phyloP scores from a whole-genome alignment of 1,140 invertebrate genomes.

The Penaeus chinensis region DNA sequence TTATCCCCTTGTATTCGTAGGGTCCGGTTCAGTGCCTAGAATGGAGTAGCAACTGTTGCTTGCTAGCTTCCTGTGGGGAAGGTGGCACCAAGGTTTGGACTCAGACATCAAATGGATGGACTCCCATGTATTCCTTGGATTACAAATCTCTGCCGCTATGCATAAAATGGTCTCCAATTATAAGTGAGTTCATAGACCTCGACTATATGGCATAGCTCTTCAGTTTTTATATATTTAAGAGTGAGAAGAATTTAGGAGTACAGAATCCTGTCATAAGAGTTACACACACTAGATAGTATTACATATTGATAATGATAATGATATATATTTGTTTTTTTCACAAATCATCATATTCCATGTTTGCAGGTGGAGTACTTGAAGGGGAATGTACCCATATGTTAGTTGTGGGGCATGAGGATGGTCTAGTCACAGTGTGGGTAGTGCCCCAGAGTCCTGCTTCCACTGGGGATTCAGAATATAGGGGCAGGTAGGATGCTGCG shows the following conservation, averaged over 20 bases:
- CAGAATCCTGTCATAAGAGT: too few relatives aligned
- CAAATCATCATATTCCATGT: background rate
- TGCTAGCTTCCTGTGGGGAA: conserved; percentile 71
- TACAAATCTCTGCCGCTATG: conserved; percentile 68
- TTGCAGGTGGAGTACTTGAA: conserved; percentile 63
- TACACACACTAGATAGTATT: too few relatives aligned
- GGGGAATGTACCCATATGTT: conserved; percentile 65
- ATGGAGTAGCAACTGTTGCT: conserved; percentile 72
- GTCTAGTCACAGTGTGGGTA: conserved; percentile 72
- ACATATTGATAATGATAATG: too few relatives aligned
- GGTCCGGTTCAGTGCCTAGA: conserved; percentile 68
- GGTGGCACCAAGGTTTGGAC: conserved; percentile 71
- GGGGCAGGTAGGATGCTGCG: conserved; percentile 28
- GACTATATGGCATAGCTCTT: background rate
- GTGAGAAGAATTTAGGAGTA: too few relatives aligned
- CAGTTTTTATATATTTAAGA: too few relatives aligned
- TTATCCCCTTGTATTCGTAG: conserved; percentile 64
- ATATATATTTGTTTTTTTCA: background rate
- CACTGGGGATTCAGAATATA: conserved; percentile 8
- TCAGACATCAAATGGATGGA: conserved; percentile 67
- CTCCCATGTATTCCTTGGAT: conserved; percentile 67
- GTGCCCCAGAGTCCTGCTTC: conserved; percentile 68
- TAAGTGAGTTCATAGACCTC: conserved; percentile 65
- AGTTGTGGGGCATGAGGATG: conserved; percentile 71
- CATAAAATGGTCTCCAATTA: conserved; percentile 70